Evolutionary conservation across 2,888 invertebrate genomes (phyloP), one percentile per base, ranked within the genome.

Genomic region (Dromius quadrimaculatus): DNA sequence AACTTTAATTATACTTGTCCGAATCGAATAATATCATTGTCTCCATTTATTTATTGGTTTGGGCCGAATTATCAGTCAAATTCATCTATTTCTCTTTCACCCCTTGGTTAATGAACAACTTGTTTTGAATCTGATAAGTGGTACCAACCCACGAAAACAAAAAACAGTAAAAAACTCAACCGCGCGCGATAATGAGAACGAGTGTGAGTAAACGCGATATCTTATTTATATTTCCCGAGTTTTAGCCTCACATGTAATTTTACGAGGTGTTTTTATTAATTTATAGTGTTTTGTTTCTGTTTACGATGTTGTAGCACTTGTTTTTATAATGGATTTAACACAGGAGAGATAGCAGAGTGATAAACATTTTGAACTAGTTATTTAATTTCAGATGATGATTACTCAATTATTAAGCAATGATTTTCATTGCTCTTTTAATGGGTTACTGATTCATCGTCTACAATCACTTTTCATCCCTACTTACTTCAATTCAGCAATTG

Each of bases 111-210:
- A 57, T 57, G 32, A 34, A 57, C 38, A 38, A 17, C 36, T 45
- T 63, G 63, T 43, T 63, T 63, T 63, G 28, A 43, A 63, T 63
- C 63, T 28, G 63, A 63, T 63, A 63, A 41, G 41, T 43, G 34
- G 17, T 62, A 36, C 63, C 20, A 41, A 23, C 43, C 36, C 41
- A 43, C 22, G 41, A 62, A 23, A 43, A 63, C 38, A 61, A 61
- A 41, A 36, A 61, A 22, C 17, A 61, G 9, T 19, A 36, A 20
- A 38, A 61, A 61, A 13, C 36, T 15, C n/a, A n/a, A 19, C 19
- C 38, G 11, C 20, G 61, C 36, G 61, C 38, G 61, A 61, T 61
- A 61, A 61, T 61, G 19, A 38, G 61, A 61, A 61, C 61, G 13
- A 15, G 34, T 11, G 61, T 17, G 61, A 61, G 36, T 57, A 20